phyloP scores from a whole-genome alignment of 2,797 vertebrate genomes.

The Chaenodraco wilsoni region DNA sequence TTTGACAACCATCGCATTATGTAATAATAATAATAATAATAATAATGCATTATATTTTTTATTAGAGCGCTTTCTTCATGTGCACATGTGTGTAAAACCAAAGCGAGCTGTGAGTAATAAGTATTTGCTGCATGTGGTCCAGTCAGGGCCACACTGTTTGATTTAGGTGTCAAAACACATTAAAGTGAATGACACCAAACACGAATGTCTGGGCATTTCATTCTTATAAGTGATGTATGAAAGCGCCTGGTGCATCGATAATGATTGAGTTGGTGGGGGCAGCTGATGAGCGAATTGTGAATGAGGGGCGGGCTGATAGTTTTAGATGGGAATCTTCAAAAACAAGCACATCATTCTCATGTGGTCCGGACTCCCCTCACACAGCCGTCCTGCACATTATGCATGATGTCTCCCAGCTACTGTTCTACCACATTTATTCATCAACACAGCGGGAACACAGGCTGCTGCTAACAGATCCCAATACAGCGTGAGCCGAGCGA shows the following conservation, averaged over 20 bases:
- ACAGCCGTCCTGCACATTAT: constrained; percentile 19
- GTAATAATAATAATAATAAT: too few relatives aligned
- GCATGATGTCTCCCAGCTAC: constrained; percentile 5
- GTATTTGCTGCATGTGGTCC: constrained; percentile 45
- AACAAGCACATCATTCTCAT: constrained; percentile 25
- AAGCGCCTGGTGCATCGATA: constrained; percentile 29
- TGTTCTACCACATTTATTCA: constrained; percentile 13
- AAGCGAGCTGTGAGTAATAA: constrained; percentile 34
- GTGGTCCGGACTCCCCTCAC: constrained; percentile 14
- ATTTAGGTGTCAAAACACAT: constrained; percentile 62
- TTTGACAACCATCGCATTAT: not conserved
- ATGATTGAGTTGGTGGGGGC: constrained; percentile 32
- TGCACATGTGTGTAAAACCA: constrained; percentile 16
- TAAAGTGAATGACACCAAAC: constrained; percentile 49
- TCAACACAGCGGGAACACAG: constrained; percentile 23
- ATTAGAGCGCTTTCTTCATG: not conserved
- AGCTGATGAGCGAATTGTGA: constrained; percentile 52
- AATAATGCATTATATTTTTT: too few relatives aligned
- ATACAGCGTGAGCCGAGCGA: not conserved
- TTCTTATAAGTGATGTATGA: constrained; percentile 44
- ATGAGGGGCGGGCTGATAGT: constrained; percentile 44
- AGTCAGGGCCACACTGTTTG: constrained; percentile 41
- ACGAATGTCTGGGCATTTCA: constrained; percentile 24
- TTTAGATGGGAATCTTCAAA: constrained; percentile 51
- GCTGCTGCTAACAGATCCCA: constrained; percentile 3